Percentiles rank a stretch among this genome's conserved stretches.
These are phyloP conservation scores for Plagiodera versicolora DNA, from an alignment of 2,888 invertebrate species.

Conservation along the genomic window DNA sequence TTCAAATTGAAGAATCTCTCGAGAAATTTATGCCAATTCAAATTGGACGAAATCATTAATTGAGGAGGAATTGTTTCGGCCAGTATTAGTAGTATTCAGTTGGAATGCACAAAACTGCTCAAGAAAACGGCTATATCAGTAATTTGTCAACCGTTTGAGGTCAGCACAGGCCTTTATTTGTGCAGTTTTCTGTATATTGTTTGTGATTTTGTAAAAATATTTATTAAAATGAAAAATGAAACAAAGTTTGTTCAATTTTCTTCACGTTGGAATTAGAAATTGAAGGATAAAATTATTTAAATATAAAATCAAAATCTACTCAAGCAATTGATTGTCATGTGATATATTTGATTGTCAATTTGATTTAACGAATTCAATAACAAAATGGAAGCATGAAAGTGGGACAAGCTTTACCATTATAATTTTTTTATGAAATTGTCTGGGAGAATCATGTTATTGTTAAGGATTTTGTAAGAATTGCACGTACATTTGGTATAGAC, in stretches of 20 bases:
- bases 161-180: no score
- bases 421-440: not conserved
- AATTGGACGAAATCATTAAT: not conserved
- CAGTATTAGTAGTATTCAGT: not conserved
- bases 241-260: not conserved
- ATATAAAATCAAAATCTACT: not conserved
- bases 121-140: no score
- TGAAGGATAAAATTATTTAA: not conserved
- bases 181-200: no score
- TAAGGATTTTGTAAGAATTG: slow-evolving; percentile 22
- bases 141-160: no score
- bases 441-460: not conserved
- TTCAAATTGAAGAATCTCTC: not conserved
- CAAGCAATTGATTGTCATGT: not conserved
- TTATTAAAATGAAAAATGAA: not conserved
- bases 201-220: not conserved
- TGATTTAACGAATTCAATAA: not conserved
- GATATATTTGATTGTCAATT: not conserved
- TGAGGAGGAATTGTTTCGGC: not conserved
- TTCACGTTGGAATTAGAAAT: not conserved
- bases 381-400: not conserved
- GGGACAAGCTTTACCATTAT: slow-evolving; percentile 3
- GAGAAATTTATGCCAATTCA: not conserved
- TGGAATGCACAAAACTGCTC: no score
- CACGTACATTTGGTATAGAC: slow-evolving; percentile 19